phyloP scores from a whole-genome alignment of 1,140 invertebrate genomes.

The Drosophila kepulauana region DNA sequence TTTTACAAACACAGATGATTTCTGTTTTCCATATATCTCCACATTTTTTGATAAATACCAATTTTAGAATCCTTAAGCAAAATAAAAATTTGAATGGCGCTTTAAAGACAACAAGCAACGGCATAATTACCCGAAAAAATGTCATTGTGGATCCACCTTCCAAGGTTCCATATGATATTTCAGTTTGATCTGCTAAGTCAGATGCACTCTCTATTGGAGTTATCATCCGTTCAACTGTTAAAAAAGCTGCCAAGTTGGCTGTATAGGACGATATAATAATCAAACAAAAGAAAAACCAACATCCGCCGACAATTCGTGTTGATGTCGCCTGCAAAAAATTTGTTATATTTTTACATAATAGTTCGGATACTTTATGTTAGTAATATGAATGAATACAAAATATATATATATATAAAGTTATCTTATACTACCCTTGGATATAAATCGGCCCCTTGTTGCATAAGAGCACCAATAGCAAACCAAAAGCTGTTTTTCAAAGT shows the following conservation, averaged over 20 bases:
- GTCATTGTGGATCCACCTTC: slow-evolving; percentile 98
- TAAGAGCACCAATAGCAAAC: slow-evolving; percentile 96
- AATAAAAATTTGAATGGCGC: neutral
- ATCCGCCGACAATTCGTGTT: slow-evolving; percentile 96
- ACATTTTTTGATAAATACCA: slow-evolving; percentile 98
- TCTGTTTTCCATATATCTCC: slow-evolving; percentile 96
- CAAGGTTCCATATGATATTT: slow-evolving; percentile 97
- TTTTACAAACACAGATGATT: slow-evolving; percentile 93
- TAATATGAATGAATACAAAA: neutral
- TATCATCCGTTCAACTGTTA: slow-evolving; percentile 98
- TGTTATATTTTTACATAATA: neutral
- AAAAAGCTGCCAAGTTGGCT: slow-evolving; percentile 97
- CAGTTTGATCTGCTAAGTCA: slow-evolving; percentile 96
- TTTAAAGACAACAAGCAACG: neutral
- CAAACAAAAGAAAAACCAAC: slow-evolving; percentile 99
- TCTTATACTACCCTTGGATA: slow-evolving; percentile 89
- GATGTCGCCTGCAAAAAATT: slow-evolving; percentile 91
- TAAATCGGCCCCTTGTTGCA: slow-evolving; percentile 97
- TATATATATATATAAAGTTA: neutral
- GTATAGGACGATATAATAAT: slow-evolving; percentile 99
- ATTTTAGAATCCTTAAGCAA: slow-evolving; percentile 95
- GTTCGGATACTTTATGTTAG: neutral
- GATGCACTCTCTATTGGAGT: slow-evolving; percentile 98
- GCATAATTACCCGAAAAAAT: slow-evolving; percentile 91
- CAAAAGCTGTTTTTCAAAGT: slow-evolving; percentile 92